phyloP scores from a whole-genome alignment of 2,888 invertebrate genomes.

The Leptinotarsa tumamoca region DNA sequence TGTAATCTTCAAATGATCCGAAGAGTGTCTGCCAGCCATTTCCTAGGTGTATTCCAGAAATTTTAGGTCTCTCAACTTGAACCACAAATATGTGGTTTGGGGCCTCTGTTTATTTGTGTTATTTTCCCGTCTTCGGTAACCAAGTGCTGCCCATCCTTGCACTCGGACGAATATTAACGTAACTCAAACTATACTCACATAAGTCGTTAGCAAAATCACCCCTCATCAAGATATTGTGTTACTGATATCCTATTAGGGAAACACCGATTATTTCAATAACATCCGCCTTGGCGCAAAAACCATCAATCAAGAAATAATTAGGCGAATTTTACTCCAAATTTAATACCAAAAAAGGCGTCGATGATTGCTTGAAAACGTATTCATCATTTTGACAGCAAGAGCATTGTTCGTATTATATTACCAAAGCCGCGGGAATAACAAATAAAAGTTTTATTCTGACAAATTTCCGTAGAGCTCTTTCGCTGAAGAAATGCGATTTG shows the following conservation, averaged over 20 bases:
- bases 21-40: too few relatives aligned
- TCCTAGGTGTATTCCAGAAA: too few relatives aligned
- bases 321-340: constrained; percentile 52
- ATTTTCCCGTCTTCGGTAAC: too few relatives aligned
- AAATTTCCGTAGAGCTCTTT: constrained; percentile 36
- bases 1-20: too few relatives aligned
- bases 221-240: constrained; percentile 30
- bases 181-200: neutral
- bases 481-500: constrained; percentile 7
- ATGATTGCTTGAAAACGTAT: constrained; percentile 53
- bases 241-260: constrained; percentile 37
- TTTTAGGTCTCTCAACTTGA: too few relatives aligned
- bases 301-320: constrained; percentile 55
- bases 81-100: too few relatives aligned
- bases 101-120: too few relatives aligned
- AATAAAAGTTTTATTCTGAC: constrained; percentile 50
- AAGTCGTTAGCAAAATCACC: constrained; percentile 28
- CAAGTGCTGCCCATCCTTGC: too few relatives aligned
- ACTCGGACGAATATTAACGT: neutral
- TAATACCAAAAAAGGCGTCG: constrained; percentile 54
- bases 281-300: constrained; percentile 37
- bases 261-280: constrained; percentile 45
- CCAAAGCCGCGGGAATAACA: constrained; percentile 42
- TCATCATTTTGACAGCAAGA: constrained; percentile 54
- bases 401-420: constrained; percentile 53